Evolutionary conservation across 2,113 vertebrate species (phyloP).

Genomic region (Drymodes brunneopygia): DNA sequence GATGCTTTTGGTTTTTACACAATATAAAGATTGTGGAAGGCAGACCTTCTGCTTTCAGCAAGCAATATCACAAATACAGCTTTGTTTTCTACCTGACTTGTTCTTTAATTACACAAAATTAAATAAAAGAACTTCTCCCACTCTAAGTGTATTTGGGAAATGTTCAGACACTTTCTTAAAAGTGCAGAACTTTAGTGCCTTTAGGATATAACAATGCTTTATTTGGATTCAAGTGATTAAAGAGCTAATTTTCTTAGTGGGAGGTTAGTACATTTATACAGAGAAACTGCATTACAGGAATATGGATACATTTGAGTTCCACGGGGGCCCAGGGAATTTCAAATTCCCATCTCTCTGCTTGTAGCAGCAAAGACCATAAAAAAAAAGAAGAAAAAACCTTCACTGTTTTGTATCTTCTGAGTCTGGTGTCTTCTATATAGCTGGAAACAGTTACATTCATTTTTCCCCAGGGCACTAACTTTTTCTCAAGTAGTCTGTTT

Average conservation of each 20-base stretch:
- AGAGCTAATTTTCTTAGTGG: constrained; percentile 64
- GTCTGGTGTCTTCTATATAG: constrained; percentile 4
- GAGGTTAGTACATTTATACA: constrained; percentile 30
- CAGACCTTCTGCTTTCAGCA: background rate
- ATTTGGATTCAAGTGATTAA: constrained; percentile 59
- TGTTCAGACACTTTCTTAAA: constrained; percentile 51
- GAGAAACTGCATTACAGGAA: constrained; percentile 37
- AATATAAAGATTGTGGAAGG: background rate
- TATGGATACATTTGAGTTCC: constrained; percentile 29
- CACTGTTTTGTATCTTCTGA: background rate
- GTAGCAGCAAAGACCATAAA: constrained; percentile 2
- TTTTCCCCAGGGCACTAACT: constrained; percentile 8
- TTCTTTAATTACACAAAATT: constrained; percentile 66
- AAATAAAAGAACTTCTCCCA: constrained; percentile 21
- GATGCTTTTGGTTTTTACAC: background rate
- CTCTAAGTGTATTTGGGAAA: constrained; percentile 41
- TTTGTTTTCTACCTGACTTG: constrained; percentile 49
- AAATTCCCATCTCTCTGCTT: background rate
- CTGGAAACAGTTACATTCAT: background rate
- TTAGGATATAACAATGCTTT: constrained; percentile 36
- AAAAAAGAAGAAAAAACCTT: background rate
- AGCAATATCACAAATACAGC: background rate
- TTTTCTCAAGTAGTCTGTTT: constrained; percentile 35
- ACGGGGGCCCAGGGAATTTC: constrained; percentile 1
- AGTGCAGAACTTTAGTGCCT: constrained; percentile 26